phyloP scores from a whole-genome alignment of 2,888 invertebrate genomes.

The Acheta domesticus region DNA sequence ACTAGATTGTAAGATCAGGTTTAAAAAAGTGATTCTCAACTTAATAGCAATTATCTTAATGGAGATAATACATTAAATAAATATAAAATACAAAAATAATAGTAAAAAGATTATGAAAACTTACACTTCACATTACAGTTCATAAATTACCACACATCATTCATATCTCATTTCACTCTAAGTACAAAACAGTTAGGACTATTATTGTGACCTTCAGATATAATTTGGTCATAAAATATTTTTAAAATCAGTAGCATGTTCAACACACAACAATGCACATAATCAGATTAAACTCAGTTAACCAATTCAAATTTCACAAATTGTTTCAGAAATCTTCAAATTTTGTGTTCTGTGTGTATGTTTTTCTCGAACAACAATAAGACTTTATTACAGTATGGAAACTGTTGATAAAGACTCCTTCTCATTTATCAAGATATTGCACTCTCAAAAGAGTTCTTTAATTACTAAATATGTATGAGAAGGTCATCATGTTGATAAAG shows the following conservation, averaged over 20 bases:
- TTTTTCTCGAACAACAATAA: background rate
- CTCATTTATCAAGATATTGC: conserved; percentile 5
- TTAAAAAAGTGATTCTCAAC: background rate
- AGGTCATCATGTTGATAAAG: no score
- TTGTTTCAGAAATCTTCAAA: background rate
- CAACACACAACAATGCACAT: background rate
- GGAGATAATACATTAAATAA: conserved; percentile 26
- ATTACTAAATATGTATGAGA: background rate
- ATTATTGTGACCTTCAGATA: conserved; percentile 18
- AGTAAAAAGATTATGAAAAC: background rate
- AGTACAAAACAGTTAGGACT: conserved; percentile 32
- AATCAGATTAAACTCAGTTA: background rate
- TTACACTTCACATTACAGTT: background rate
- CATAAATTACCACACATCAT: conserved; percentile 29
- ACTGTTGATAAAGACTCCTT: conserved; percentile 10
- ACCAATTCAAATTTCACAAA: conserved; percentile 20
- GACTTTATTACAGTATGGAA: background rate
- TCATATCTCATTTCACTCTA: conserved; percentile 30
- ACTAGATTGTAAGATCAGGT: background rate
- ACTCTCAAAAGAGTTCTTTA: background rate
- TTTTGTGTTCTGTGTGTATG: background rate
- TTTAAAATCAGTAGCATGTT: background rate
- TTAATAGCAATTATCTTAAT: conserved; percentile 21
- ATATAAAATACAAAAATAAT: conserved; percentile 25
- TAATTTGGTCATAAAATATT: conserved; percentile 10